phyloP scores from a whole-genome alignment of 64 coral and sea anemone species.

The Actinia equina region DNA sequence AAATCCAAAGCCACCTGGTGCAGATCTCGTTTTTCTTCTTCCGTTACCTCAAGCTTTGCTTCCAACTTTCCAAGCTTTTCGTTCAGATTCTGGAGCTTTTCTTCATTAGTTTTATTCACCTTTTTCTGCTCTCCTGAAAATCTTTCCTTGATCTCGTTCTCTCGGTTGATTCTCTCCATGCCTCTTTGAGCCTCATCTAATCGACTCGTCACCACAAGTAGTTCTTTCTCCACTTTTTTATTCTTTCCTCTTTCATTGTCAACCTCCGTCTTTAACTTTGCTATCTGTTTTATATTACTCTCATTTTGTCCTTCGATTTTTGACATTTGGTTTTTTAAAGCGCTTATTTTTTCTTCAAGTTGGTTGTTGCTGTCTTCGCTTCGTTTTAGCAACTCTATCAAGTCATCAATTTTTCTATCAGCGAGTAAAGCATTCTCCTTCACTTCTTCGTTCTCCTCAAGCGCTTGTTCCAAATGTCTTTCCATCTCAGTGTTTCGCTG shows the following conservation, averaged over 20 bases:
- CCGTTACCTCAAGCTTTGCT: constrained; percentile 63
- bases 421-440: constrained; percentile 30
- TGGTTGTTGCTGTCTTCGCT: constrained; percentile 40
- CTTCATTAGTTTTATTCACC: constrained; percentile 37
- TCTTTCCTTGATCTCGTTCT: constrained; percentile 43
- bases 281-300: constrained; percentile 39
- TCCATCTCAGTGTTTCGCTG: constrained; percentile 38
- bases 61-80: constrained; percentile 59
- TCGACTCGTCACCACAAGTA: constrained; percentile 29
- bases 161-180: constrained; percentile 44
- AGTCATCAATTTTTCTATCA: constrained; percentile 58
- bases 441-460: constrained; percentile 59
- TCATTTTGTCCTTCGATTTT: constrained; percentile 65
- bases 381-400: constrained; percentile 38
- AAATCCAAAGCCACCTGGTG: constrained; percentile 50
- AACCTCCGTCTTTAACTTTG: constrained; percentile 52
- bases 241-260: constrained; percentile 28
- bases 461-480: constrained; percentile 12
- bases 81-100: constrained; percentile 35
- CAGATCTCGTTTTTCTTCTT: constrained; percentile 61
- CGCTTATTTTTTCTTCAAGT: constrained; percentile 44
- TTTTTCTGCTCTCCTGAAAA: constrained; percentile 46
- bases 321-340: constrained; percentile 46
- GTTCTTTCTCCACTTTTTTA: constrained; percentile 47
- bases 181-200: constrained; percentile 34